Evolutionary conservation across 2,113 vertebrate genomes (phyloP).

Genomic region (Embiotoca jacksoni): DNA sequence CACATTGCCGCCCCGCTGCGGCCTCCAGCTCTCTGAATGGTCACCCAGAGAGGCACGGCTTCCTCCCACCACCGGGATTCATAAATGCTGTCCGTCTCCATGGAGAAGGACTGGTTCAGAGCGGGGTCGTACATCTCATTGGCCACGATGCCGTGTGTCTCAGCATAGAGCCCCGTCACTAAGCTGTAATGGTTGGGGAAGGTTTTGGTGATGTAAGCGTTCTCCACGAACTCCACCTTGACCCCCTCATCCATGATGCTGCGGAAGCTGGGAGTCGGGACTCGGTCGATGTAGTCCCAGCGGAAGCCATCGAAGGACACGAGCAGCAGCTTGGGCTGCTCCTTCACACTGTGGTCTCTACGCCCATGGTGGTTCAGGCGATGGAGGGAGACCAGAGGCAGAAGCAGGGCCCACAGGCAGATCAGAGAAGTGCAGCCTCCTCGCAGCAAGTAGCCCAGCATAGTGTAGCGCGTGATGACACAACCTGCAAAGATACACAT

Average conservation of each 20-base stretch:
- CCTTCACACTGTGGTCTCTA: neutral
- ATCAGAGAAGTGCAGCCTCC: constrained; percentile 60
- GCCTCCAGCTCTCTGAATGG: constrained; percentile 88
- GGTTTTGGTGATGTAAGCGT: constrained; percentile 91
- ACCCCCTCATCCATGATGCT: constrained; percentile 84
- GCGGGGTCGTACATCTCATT: constrained; percentile 93
- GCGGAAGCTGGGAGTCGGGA: constrained; percentile 87
- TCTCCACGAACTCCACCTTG: constrained; percentile 86
- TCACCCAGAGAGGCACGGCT: constrained; percentile 91
- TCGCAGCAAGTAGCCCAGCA: constrained; percentile 49
- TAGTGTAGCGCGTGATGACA: neutral
- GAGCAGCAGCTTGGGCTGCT: constrained; percentile 85
- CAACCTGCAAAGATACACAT: constrained; percentile 34
- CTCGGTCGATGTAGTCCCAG: constrained; percentile 91
- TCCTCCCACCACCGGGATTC: constrained; percentile 92
- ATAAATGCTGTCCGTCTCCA: constrained; percentile 84
- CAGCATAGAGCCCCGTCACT: constrained; percentile 91
- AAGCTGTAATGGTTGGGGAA: constrained; percentile 93
- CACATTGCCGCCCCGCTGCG: constrained; percentile 92
- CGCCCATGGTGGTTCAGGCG: neutral
- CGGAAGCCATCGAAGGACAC: constrained; percentile 95
- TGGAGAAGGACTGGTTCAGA: constrained; percentile 89
- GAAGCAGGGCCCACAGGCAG: constrained; percentile 53
- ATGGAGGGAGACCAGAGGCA: constrained; percentile 51
- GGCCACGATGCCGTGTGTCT: constrained; percentile 91